A percentile compares a stretch with the other conserved stretches of the same genome.
phyloP scores from a whole-genome alignment of 2,797 vertebrate species.

The Oreochromis grahami region DNA sequence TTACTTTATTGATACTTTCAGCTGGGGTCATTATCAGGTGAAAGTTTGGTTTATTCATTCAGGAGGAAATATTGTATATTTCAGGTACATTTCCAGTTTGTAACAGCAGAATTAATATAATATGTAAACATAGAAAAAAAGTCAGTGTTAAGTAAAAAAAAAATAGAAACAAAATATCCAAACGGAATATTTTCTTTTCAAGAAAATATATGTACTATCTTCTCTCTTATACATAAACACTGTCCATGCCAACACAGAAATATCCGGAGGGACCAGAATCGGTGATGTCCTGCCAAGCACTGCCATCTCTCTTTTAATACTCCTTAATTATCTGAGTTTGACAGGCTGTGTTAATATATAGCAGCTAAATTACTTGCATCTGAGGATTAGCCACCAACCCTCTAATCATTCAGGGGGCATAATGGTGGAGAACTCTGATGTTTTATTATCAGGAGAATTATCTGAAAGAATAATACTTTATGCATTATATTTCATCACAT shows the following conservation, averaged over 20 bases:
- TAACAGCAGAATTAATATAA: not conserved
- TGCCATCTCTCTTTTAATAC: slow-evolving; percentile 37
- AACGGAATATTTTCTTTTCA: not conserved
- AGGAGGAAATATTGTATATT: not conserved
- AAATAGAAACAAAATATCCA: not conserved
- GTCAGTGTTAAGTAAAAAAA: not conserved
- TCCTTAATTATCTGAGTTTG: slow-evolving; percentile 44
- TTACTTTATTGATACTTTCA: not conserved
- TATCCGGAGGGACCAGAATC: slow-evolving; percentile 6
- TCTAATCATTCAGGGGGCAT: slow-evolving; percentile 25
- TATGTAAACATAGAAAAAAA: not conserved
- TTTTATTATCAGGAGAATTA: slow-evolving; percentile 10
- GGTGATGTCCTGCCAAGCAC: slow-evolving; percentile 38
- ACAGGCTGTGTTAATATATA: slow-evolving; percentile 32
- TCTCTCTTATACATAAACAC: not conserved
- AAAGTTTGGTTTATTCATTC: not conserved
- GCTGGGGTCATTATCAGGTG: not conserved
- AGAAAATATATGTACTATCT: not conserved
- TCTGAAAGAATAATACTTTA: not conserved
- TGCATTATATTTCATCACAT: not conserved
- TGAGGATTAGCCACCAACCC: slow-evolving; percentile 34
- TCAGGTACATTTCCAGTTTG: not conserved
- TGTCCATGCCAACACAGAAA: slow-evolving; percentile 13
- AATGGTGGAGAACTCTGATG: not conserved
- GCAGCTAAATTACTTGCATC: slow-evolving; percentile 25